These are phyloP conservation scores for Sebastes goodei DNA, from an alignment of 2,797 vertebrate species.

Conservation along the genomic window DNA sequence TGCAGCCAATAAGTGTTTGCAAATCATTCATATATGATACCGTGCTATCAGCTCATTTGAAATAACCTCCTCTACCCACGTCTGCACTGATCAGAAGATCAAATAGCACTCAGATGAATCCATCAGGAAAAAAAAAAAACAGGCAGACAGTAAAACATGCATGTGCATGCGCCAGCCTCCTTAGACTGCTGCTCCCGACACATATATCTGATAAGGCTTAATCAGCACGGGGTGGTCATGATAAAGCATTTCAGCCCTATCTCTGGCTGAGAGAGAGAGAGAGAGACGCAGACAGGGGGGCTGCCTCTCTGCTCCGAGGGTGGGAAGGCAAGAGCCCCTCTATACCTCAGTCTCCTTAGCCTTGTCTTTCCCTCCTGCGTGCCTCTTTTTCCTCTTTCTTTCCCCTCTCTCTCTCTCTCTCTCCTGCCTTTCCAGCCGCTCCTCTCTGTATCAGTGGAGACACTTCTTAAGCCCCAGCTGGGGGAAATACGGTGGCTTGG, in stretches of 20 bases:
- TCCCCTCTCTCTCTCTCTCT: conserved; percentile 14
- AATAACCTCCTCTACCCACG: conserved; percentile 23
- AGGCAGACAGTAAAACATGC: conserved; percentile 53
- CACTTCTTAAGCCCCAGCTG: conserved; percentile 77
- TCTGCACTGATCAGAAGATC: conserved; percentile 36
- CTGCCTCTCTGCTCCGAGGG: conserved; percentile 39
- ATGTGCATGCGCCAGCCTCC: conserved; percentile 63
- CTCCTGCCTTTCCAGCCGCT: conserved; percentile 44
- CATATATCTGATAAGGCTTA: conserved; percentile 77
- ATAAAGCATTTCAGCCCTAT: conserved; percentile 81
- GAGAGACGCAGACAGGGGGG: not conserved
- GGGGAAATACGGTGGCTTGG: conserved; percentile 75
- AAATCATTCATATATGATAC: conserved; percentile 10
- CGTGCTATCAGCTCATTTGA: conserved; percentile 32
- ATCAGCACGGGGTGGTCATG: conserved; percentile 76
- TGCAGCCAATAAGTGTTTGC: not conserved
- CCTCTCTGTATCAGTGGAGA: conserved; percentile 71
- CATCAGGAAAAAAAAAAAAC: conserved; percentile 27
- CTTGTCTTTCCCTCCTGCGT: conserved; percentile 17
- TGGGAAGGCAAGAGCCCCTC: conserved; percentile 28
- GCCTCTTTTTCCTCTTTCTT: conserved; percentile 25
- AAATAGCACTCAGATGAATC: conserved; percentile 43
- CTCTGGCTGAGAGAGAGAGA: conserved; percentile 58
- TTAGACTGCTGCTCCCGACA: conserved; percentile 62
- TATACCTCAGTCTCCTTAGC: conserved; percentile 34